Base-by-base conservation (phyloP, 1,140 invertebrate species). In the Oryzaephilus surinamensis region DNA sequence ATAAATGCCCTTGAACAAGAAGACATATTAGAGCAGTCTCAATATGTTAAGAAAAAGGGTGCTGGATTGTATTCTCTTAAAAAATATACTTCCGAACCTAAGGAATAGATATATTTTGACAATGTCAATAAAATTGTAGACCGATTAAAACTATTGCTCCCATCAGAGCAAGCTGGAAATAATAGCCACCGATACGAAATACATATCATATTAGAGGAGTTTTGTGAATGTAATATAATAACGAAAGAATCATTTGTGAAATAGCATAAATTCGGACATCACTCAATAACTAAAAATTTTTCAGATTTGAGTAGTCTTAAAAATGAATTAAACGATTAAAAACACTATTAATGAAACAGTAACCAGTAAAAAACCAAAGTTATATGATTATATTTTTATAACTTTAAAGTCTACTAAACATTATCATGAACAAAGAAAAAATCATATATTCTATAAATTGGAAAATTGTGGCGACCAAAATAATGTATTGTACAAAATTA, bases 91-190 rank as follows among this genome's bases (percentile, higher is more conserved):
- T n/a, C n/a, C n/a, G n/a, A 35, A 11, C 33, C 33, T 6, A 38
- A 12, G 20, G 21, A 36, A 11, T 38, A 38, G 29, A 18, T 38
- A 13, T 30, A 38, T 11, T 38, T 14, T 7, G 27, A 38, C 13
- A 27, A 38, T 38, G 26, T 27, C 10, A 38, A 38, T 23, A 27
- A 38, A 31, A 12, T 38, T 18, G 36, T 38, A 6, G 27, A 29
- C n/a, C 8, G 36, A 11, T 6, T 29, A 14, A 16, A 17, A 19
- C 17, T 39, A 24, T 26, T 39, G 23, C 11, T 39, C 10, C 11
- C 38, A 1, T 32, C 38, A 7, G 1, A 23, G 6, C 17, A 3
- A 18, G 29, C 29, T 19, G 38, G 29, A 16, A 21, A 39, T 32
- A 39, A 14, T 10, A 19, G 11, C 20, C 38, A 39, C 16, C 7